A percentile compares a stretch with the other conserved stretches of the same genome.
phyloP scores from a whole-genome alignment of 1,140 invertebrate species.

The Bombus vancouverensis region DNA sequence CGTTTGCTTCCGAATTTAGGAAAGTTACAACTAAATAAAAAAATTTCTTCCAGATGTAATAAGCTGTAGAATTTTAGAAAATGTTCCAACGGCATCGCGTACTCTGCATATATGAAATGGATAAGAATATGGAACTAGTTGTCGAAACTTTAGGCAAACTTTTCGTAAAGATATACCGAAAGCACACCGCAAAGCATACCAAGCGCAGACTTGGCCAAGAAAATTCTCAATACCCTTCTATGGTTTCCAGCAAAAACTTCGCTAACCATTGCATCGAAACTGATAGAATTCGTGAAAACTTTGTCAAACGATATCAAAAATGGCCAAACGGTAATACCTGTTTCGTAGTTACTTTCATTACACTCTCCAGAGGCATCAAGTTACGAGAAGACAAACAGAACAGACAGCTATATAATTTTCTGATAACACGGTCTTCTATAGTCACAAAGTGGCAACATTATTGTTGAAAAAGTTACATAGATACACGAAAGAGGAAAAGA shows the following conservation, averaged over 20 bases:
- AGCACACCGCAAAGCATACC: neutral
- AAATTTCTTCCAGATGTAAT: neutral
- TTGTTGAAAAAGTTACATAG: too few species aligned
- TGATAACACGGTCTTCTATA: neutral
- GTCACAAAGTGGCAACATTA: too few species aligned
- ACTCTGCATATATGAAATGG: neutral
- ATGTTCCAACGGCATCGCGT: neutral
- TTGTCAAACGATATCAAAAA: neutral
- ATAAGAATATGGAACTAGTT: slow-evolving; percentile 1
- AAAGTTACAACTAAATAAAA: neutral
- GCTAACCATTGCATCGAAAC: neutral
- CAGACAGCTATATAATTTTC: neutral
- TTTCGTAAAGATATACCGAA: neutral
- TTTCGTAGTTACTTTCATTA: neutral
- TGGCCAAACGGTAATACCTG: neutral
- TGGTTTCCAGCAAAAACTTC: neutral
- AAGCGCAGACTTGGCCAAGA: neutral
- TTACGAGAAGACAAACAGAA: neutral
- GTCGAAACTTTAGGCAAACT: neutral
- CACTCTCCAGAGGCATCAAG: neutral
- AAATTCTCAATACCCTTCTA: neutral
- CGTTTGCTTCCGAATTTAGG: neutral
- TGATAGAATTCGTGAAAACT: neutral
- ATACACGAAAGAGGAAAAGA: too few species aligned
- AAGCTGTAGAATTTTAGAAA: neutral